Conservation (phyloP, 2,888 invertebrate species). For the Megamerina dolium region DNA sequence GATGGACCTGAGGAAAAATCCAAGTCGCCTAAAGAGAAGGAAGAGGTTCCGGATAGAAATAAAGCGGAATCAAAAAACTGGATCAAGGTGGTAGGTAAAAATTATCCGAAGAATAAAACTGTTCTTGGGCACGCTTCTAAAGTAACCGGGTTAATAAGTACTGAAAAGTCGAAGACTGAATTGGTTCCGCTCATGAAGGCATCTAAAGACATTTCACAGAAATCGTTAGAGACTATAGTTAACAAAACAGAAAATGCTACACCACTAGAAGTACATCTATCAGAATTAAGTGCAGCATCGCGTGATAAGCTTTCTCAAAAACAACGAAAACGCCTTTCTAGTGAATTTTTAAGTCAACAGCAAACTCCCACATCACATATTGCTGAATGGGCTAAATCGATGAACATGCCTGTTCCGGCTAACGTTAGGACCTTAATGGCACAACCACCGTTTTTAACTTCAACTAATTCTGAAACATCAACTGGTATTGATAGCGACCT, state of each 20-base stretch:
- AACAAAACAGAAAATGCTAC: constrained; percentile 18
- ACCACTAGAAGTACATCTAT: constrained; percentile 27
- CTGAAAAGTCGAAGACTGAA: constrained; percentile 48
- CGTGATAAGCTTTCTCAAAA: constrained; percentile 55
- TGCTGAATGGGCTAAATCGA: constrained; percentile 28
- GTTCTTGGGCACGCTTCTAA: constrained; percentile 21
- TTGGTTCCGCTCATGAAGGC: constrained; percentile 43
- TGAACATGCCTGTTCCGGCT: constrained; percentile 24
- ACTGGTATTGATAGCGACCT: constrained; percentile 33
- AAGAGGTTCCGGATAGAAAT: constrained; percentile 13
- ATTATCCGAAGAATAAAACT: constrained; percentile 48
- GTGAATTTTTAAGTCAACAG: not conserved
- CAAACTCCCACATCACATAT: no score
- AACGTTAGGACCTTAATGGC: constrained; percentile 38
- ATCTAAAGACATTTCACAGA: no score
- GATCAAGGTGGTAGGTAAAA: constrained; percentile 48
- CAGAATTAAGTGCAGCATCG: constrained; percentile 38
- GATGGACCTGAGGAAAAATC: constrained; percentile 9
- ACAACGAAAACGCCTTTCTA: constrained; percentile 52
- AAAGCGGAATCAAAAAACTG: constrained; percentile 34
- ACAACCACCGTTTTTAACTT: constrained; percentile 18
- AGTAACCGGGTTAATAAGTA: constrained; percentile 27
- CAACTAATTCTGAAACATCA: not conserved
- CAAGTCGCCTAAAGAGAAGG: constrained; percentile 8
- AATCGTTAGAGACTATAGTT: no score